Conservation (phyloP, 23 tunicate genomes). For the Ciona savignyi region DNA sequence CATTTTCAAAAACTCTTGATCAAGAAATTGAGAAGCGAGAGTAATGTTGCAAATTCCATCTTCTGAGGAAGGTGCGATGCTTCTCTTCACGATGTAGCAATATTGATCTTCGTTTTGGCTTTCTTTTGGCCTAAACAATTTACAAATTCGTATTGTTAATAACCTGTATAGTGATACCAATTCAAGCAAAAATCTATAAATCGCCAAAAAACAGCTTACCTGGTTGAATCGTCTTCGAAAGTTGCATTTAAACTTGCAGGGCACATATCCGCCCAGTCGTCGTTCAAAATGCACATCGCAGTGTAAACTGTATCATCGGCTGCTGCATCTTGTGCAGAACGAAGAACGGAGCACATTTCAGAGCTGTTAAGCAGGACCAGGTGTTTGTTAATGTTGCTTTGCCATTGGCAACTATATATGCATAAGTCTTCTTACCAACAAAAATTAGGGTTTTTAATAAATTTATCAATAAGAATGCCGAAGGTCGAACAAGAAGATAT, state of each 20-base stretch:
- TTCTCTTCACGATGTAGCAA: constrained; percentile 24
- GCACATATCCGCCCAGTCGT: constrained; percentile 21
- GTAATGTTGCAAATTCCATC: constrained; percentile 16
- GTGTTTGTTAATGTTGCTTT: no score
- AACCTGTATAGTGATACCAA: no score
- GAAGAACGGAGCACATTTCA: background rate
- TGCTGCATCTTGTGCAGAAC: background rate
- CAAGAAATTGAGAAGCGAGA: constrained; percentile 7
- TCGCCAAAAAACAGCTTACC: background rate
- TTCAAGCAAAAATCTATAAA: background rate
- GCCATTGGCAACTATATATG: no score
- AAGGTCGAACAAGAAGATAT: no score
- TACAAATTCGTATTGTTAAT: no score
- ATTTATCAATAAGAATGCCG: no score
- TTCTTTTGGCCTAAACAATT: no score
- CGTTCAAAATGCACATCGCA: constrained; percentile 17
- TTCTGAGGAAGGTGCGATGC: background rate
- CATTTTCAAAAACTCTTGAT: background rate
- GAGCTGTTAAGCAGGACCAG: no score
- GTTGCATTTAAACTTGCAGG: constrained; percentile 7
- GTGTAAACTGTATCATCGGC: background rate
- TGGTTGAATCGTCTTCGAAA: background rate
- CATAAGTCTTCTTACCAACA: no score
- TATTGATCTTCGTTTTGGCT: background rate
- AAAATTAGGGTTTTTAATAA: no score